Base-by-base conservation (phyloP, 2,888 invertebrate species). In the Morpho deidamia region DNA sequence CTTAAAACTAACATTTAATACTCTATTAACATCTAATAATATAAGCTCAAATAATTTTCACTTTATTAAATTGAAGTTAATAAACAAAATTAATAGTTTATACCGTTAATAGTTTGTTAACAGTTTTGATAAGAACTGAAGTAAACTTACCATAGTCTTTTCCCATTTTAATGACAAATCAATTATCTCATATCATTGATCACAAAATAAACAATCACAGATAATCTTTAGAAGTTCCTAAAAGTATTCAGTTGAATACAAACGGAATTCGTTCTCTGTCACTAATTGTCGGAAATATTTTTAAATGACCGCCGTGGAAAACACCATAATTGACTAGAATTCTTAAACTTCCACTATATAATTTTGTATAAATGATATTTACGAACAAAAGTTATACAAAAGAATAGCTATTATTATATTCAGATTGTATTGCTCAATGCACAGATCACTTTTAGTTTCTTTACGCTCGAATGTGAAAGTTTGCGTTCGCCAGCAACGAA, bases 81-180 rank as follows among this genome's bases (percentile, higher is more conserved):
- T 11, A n/a, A n/a, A n/a, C n/a, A 11, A 11, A 9, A 41, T 12
- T 3, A 14, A 7, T 11, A 14, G 41, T 12, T 14, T 9, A 2
- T 11, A 44, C 11, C 33, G n/a, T n/a, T n/a, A n/a, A n/a, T n/a
- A n/a, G n/a, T n/a, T 44, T 34, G 35, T 44, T n/a, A 10, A 33
- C 8, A 45, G 3, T 11, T 39, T 14, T 35, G 38, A 35, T 7
- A 8, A 35, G n/a, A 49, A 55, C 1, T n/a, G 14, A 35, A 45
- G 7, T 2, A 11, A 40, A 64, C 65, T 60, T 42, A 84, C 84
- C 84, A 59, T 79, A 83, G 65, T 81, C 79, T 69, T 83, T 83
- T 52, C 76, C 78, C 84, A 84, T 84, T 53, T 43, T 66, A 53
- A 44, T 48, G 23, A 45, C 35, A 10, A 32, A 32, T 11, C n/a